Base-by-base conservation (phyloP, 2,888 invertebrate species). In the Drosophila cognata region DNA sequence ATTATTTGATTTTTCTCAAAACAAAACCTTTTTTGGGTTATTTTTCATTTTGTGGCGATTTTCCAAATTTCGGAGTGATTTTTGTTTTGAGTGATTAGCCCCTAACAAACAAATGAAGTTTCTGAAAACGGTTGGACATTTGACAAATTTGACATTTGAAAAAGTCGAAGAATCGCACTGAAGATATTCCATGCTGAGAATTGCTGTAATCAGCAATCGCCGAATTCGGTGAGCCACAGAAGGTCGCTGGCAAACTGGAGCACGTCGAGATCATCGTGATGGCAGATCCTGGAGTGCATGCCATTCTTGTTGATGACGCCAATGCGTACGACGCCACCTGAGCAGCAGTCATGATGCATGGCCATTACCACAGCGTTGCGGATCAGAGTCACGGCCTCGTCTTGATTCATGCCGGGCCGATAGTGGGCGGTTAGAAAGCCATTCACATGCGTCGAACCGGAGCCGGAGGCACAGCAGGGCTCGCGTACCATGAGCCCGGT, bases 401-500 rank as follows among this genome's bases (percentile, higher is more conserved):
- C 96, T 92, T 97, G 95, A 8, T 94, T 94, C 98, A 99, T 98
- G 62, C 95, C 95, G 0, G 95, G 95, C 89, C 96, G 97, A 94
- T 95, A 99, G 91, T 97, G 95, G 7, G 97, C 95, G 91, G 98
- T 98, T 7, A 99, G 96, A 91, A 96, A 99, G 66, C 99, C 99
- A 93, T 98, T 98, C 6, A 99, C 96, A 91, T 97, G 99, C 50
- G 96, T 96, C n/a, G 98, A 98, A 33, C 99, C 99, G 0, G 99
- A 99, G 0, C 99, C 99, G 41, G 98, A 98, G 80, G 97, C 97
- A 4, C 97, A 96, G 11, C 97, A 96, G 0, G 95, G 95, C 92
- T 98, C 97, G 60, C 97, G 95, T 33, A 96, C 95, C 75, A 97
- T 95, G 97, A 99, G 98, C n/a, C 99, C 99, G 38, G 98, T 94